These are phyloP conservation scores for Drosophila oshimai DNA, from an alignment of 1,140 invertebrate genomes.

Conservation along the genomic window DNA sequence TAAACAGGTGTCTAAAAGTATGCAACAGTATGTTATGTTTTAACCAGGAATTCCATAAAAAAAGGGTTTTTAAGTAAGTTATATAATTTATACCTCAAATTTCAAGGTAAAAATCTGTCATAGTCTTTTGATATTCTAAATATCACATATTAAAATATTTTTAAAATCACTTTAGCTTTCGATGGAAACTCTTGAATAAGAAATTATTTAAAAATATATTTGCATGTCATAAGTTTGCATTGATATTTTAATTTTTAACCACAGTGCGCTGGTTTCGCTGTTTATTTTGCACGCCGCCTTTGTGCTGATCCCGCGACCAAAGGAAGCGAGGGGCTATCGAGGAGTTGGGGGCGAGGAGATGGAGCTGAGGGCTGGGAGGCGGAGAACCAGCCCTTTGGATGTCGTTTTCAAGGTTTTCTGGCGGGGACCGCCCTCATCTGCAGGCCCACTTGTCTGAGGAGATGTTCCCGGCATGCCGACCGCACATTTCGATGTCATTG, in stretches of 20 bases:
- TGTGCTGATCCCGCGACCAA: constrained; percentile 66
- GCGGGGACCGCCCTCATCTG: constrained; percentile 31
- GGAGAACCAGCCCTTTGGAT: constrained; percentile 39
- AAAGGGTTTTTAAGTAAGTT: no score
- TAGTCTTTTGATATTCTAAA: no score
- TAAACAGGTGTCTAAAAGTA: no score
- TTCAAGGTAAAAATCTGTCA: no score
- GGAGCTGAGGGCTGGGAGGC: not conserved
- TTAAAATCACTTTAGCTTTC: no score
- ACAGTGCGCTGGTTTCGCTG: constrained; percentile 40
- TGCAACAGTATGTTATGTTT: no score
- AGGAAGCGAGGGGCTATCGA: not conserved
- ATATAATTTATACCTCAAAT: no score
- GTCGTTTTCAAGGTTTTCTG: constrained; percentile 58
- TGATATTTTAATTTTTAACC: not conserved
- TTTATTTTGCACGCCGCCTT: constrained; percentile 74
- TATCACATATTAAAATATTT: no score
- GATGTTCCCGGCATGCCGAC: constrained; percentile 64
- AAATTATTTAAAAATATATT: not conserved
- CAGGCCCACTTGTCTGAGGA: constrained; percentile 4
- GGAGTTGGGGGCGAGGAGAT: not conserved
- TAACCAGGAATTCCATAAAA: no score
- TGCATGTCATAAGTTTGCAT: no score
- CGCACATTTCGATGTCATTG: constrained; percentile 78
- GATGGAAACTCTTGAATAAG: not conserved